These are phyloP conservation scores for Phrixothrix hirtus DNA, from an alignment of 2,888 invertebrate genomes.

Conservation along the genomic window DNA sequence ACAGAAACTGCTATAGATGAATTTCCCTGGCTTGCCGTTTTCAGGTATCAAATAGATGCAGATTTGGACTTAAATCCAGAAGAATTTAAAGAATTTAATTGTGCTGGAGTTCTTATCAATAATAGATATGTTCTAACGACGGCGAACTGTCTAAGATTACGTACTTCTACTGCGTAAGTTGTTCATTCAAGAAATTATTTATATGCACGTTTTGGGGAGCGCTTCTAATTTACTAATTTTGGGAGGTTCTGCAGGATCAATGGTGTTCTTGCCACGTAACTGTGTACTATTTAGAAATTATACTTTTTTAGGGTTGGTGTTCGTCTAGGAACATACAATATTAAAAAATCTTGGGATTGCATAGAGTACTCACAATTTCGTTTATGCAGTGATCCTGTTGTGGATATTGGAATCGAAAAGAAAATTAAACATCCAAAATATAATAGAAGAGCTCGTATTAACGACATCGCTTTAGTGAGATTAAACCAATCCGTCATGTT, in stretches of 20 bases:
- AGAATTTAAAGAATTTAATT: neutral
- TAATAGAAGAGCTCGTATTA: conserved; percentile 2
- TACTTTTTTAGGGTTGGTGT: neutral
- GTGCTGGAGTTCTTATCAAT: neutral
- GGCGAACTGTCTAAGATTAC: neutral
- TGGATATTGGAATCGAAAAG: neutral
- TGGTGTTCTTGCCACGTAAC: neutral
- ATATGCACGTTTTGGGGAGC: too few relatives aligned
- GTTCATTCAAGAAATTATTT: too few relatives aligned
- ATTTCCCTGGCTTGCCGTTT: conserved; percentile 1
- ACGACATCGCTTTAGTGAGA: conserved; percentile 5
- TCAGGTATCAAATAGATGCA: neutral
- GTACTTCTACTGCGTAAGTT: neutral
- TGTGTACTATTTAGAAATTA: too few relatives aligned
- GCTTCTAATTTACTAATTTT: neutral
- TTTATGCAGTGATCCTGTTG: neutral
- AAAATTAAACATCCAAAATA: conserved; percentile 6
- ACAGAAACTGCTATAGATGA: neutral
- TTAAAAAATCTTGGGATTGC: neutral
- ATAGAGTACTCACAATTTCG: neutral
- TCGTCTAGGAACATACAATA: neutral
- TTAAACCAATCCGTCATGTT: neutral
- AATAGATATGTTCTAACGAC: neutral
- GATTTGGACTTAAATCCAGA: neutral
- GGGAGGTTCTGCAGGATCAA: neutral